Conservation (phyloP, 2,797 vertebrate species). For the Enteromius thamalakanensis region DNA sequence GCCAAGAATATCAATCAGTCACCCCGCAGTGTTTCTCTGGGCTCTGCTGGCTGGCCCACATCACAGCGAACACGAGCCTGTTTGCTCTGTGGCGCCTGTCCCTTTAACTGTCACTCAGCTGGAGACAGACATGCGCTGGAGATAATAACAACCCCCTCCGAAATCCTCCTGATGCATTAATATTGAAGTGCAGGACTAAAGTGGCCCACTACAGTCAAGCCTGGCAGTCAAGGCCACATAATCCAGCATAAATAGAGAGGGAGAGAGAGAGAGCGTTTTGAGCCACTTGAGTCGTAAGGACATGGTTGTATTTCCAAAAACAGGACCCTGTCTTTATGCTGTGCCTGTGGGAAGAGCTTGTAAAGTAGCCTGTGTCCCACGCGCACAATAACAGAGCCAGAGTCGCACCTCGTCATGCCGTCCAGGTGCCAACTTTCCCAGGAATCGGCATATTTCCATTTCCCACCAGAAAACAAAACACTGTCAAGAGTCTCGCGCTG, state of each 20-base stretch:
- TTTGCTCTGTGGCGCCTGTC: constrained; percentile 31
- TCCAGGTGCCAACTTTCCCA: constrained; percentile 37
- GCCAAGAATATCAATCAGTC: constrained; percentile 50
- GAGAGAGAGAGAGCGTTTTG: constrained; percentile 26
- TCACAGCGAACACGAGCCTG: background rate
- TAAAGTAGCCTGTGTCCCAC: constrained; percentile 46
- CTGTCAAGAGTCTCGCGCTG: background rate
- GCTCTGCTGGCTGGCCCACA: constrained; percentile 17
- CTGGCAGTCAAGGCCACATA: constrained; percentile 29
- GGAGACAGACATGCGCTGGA: constrained; percentile 14
- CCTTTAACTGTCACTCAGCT: constrained; percentile 44
- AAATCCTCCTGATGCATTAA: constrained; percentile 46
- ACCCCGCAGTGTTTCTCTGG: constrained; percentile 43
- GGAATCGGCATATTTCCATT: constrained; percentile 6
- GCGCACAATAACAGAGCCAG: constrained; percentile 25
- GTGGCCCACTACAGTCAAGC: constrained; percentile 46
- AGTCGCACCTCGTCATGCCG: constrained; percentile 26
- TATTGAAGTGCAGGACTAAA: constrained; percentile 45
- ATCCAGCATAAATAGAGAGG: constrained; percentile 28
- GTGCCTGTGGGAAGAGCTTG: constrained; percentile 44
- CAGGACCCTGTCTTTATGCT: constrained; percentile 37
- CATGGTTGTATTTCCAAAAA: constrained; percentile 38
- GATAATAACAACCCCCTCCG: constrained; percentile 44
- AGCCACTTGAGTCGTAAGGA: constrained; percentile 38
- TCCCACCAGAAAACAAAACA: background rate